phyloP scores from a whole-genome alignment of 2,888 invertebrate genomes.

The Paralinhomoeus sp. region DNA sequence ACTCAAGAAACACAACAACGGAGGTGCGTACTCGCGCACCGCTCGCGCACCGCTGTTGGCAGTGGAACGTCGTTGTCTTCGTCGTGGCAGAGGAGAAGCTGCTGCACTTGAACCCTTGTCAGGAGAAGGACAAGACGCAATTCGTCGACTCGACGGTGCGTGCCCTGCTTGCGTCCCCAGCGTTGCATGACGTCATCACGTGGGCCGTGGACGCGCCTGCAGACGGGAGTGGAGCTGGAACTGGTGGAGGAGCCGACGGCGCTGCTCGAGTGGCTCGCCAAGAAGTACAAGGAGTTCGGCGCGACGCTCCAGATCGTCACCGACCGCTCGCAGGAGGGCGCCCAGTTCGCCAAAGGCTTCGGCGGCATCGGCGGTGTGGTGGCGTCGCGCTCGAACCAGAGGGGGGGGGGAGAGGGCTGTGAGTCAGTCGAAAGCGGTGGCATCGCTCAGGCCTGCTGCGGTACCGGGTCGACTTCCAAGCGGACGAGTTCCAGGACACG shows the following conservation, averaged over 20 bases:
- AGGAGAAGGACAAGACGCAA: conserved; percentile 95
- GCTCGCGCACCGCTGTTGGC: too few relatives aligned
- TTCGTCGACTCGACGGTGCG: conserved; percentile 95
- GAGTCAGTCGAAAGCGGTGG: too few relatives aligned
- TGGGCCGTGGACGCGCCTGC: conserved; percentile 17
- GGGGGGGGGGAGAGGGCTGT: too few relatives aligned
- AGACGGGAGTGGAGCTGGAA: conserved; percentile 95
- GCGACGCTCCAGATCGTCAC: conserved; percentile 98
- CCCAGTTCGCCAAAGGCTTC: conserved; percentile 96
- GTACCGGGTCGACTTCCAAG: conserved; percentile 97
- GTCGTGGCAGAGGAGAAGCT: conserved; percentile 50
- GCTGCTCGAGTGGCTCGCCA: conserved; percentile 93
- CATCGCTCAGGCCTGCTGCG: conserved; percentile 70
- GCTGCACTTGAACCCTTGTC: conserved; percentile 81
- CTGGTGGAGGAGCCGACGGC: conserved; percentile 93
- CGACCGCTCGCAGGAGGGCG: conserved; percentile 96
- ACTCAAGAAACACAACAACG: conserved; percentile 61
- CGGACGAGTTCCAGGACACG: conserved; percentile 69
- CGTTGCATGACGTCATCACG: too few relatives aligned
- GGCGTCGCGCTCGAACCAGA: too few relatives aligned
- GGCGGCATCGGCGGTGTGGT: conserved; percentile 99
- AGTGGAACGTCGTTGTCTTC: too few relatives aligned
- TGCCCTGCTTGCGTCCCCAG: too few relatives aligned
- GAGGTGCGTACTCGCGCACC: conserved; percentile 30
- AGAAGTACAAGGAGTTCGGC: conserved; percentile 69